phyloP scores from a whole-genome alignment of 2,797 vertebrate species.

The Chelon labrosus region DNA sequence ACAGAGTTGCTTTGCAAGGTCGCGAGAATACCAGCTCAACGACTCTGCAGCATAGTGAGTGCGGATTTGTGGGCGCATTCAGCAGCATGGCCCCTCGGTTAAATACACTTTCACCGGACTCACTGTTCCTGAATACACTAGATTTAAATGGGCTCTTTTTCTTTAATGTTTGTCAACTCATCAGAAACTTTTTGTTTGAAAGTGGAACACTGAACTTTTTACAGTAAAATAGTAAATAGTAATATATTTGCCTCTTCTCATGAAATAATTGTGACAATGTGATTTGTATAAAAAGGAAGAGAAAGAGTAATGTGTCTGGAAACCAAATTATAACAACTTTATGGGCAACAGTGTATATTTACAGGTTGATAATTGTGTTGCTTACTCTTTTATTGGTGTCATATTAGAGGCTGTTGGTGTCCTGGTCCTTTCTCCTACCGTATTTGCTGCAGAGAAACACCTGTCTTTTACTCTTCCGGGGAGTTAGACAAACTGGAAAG shows the following conservation, averaged over 20 bases:
- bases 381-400: slow-evolving; percentile 12
- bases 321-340: no score
- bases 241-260: no score
- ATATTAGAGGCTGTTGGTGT: slow-evolving; percentile 8
- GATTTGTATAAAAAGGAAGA: no score
- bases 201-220: neutral
- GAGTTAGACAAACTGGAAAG: slow-evolving; percentile 37
- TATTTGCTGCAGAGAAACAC: slow-evolving; percentile 22
- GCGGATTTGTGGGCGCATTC: slow-evolving; percentile 26
- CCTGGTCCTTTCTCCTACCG: slow-evolving; percentile 4
- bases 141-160: slow-evolving; percentile 10
- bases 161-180: neutral
- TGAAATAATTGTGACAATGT: no score
- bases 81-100: neutral
- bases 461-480: slow-evolving; percentile 24
- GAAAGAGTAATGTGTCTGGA: no score
- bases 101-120: neutral
- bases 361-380: neutral
- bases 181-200: no score
- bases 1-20: slow-evolving; percentile 93
- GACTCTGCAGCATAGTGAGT: slow-evolving; percentile 99
- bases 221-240: neutral
- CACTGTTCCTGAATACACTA: no score
- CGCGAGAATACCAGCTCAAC: slow-evolving; percentile 98
- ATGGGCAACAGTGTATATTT: neutral